Base-by-base conservation (phyloP, 2,888 invertebrate genomes). In the Trissolcus japonicus region DNA sequence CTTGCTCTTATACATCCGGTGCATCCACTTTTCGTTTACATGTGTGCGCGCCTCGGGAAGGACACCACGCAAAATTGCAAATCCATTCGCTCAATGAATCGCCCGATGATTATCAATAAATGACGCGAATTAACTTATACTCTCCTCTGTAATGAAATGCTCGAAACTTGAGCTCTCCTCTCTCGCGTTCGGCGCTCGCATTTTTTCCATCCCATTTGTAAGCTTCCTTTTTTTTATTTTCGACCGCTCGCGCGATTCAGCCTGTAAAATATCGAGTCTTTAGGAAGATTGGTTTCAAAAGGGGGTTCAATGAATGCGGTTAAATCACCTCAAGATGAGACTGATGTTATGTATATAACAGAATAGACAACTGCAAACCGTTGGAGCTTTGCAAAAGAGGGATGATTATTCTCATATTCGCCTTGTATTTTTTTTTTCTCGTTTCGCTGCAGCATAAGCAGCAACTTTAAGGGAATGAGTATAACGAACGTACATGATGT, bases 71-170 rank as follows among this genome's bases (percentile, higher is more conserved):
- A 40, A 68, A 72, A 78, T 65, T 56, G 61, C 16, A 71, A 76
- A 76, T 76, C 69, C 66, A 76, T 71, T 66, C 66, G 76, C 76
- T 76, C 76, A 71, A 69, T 76, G 76, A 76, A 76, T 71, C 50
- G n/a, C 71, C 72, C 59, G 72, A 76, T 76, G 71, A 76, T 76
- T 76, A 76, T 72, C 67, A 76, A 72, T 72, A 75, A 75, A 68
- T 75, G 76, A 72, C n/a, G 56, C 65, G 69, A 65, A 69, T 69
- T 75, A 69, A 76, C 69, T 74, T 68, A 57, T 50, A 35, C 43
- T 35, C 35, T 7, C 43, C 35, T 7, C 43, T 13, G 14, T 65
- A 69, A 65, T 69, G 60, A 76, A 69, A 69, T 51, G 54, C 40
- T 21, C 63, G 35, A 41, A 13, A 51, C 41, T 53, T 56, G 17